Conservation (phyloP, 1,140 invertebrate species). For the Ceratina japonica region DNA sequence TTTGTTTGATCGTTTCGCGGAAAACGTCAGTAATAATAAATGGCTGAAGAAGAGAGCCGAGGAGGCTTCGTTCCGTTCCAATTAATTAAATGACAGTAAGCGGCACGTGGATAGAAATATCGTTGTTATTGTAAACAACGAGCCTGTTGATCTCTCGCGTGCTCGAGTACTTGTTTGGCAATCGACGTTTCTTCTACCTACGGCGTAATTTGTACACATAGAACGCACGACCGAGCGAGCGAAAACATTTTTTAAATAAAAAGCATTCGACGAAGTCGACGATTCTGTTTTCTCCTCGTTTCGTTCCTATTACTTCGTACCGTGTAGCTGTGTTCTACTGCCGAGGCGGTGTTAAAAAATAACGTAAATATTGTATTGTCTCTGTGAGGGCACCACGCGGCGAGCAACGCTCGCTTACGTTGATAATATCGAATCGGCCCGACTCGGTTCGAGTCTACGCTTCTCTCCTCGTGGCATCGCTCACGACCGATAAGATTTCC, state of each 20-base stretch:
- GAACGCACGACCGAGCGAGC: no score
- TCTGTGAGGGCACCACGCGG: conserved; percentile 16
- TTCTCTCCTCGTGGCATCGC: neutral
- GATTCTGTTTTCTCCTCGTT: no score
- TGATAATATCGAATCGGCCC: conserved; percentile 17
- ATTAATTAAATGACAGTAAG: neutral
- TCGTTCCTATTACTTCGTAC: no score
- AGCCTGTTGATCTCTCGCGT: neutral
- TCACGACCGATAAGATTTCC: neutral
- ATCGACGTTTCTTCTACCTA: neutral
- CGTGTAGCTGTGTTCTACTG: no score
- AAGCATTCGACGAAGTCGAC: no score
- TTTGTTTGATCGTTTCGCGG: neutral
- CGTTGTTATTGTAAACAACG: conserved; percentile 16
- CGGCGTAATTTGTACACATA: neutral
- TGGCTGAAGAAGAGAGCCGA: no score
- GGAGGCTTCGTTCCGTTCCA: neutral
- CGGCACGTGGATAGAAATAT: neutral
- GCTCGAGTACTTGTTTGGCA: neutral
- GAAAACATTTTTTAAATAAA: neutral
- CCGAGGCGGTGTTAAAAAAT: no score
- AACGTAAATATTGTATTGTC: no score
- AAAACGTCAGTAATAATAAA: neutral
- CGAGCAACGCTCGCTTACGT: neutral
- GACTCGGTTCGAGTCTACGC: neutral